Evolutionary conservation across 2,797 vertebrate species (phyloP).

Genomic region (Tauraco hartlaubi): DNA sequence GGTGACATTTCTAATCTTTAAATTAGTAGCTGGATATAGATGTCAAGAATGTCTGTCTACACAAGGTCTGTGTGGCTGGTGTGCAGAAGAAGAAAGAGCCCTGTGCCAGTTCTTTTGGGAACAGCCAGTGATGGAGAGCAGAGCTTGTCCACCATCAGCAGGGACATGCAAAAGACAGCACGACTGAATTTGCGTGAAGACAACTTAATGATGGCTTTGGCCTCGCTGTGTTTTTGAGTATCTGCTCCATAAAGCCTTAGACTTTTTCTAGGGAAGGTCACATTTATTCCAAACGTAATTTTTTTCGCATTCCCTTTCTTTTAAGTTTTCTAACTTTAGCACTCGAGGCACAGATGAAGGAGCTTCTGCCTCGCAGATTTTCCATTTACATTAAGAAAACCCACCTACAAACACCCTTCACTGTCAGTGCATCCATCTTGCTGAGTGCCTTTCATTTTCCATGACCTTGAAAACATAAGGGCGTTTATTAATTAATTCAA

Average conservation of each 20-base stretch:
- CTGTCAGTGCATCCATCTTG: constrained; percentile 40
- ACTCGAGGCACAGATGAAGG: not conserved
- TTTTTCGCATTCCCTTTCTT: constrained; percentile 2
- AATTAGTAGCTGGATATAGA: not conserved
- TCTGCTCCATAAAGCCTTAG: not conserved
- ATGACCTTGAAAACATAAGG: constrained; percentile 63
- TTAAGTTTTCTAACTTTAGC: constrained; percentile 19
- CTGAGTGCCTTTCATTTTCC: constrained; percentile 48
- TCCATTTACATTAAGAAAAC: not conserved
- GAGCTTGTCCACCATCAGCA: not conserved
- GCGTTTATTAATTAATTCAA: constrained; percentile 52
- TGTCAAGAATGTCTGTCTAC: not conserved
- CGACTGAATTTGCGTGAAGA: not conserved
- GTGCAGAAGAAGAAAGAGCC: not conserved
- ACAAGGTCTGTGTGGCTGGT: not conserved
- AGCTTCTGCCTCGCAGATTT: constrained; percentile 29
- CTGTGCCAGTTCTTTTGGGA: not conserved
- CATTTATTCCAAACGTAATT: not conserved
- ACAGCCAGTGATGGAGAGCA: not conserved
- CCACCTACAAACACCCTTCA: not conserved
- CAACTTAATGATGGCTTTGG: not conserved
- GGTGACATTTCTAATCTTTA: not conserved
- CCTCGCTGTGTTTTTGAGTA: not conserved
- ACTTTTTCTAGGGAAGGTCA: not conserved
- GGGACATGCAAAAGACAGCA: not conserved